phyloP scores from a whole-genome alignment of 2,113 vertebrate species.

The Vireo altiloquus region DNA sequence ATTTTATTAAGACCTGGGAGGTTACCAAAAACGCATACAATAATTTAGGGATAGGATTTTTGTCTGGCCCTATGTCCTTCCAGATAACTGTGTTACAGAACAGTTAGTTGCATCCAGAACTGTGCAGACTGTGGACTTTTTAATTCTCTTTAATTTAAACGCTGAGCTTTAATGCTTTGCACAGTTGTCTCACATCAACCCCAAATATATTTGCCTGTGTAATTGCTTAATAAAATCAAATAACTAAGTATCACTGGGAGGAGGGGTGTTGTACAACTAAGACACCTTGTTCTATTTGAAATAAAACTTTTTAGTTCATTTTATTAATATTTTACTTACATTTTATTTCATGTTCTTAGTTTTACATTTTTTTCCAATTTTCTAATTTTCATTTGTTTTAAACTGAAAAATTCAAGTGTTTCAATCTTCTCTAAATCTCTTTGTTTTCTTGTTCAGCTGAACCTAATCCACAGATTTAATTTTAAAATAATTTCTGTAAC shows the following conservation, averaged over 20 bases:
- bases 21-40: slow-evolving; percentile 21
- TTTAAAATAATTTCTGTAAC: not conserved
- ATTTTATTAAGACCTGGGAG: not conserved
- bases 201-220: not conserved
- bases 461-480: not conserved
- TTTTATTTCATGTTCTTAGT: not conserved
- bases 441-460: not conserved
- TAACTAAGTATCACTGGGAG: not conserved
- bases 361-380: not conserved
- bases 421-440: not conserved
- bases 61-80: not conserved
- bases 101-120: not conserved
- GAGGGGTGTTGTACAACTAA: not conserved
- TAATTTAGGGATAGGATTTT: not conserved
- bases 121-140: not conserved
- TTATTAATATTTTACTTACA: not conserved
- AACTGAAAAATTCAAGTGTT: not conserved
- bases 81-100: slow-evolving; percentile 2
- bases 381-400: not conserved
- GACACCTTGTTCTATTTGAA: slow-evolving; percentile 3
- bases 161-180: not conserved
- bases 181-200: not conserved
- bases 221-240: slow-evolving; percentile 17
- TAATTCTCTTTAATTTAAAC: not conserved
- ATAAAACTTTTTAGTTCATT: not conserved